These are phyloP conservation scores for Acromyrmex charruanus DNA, from an alignment of 1,140 invertebrate species.

Conservation along the genomic window DNA sequence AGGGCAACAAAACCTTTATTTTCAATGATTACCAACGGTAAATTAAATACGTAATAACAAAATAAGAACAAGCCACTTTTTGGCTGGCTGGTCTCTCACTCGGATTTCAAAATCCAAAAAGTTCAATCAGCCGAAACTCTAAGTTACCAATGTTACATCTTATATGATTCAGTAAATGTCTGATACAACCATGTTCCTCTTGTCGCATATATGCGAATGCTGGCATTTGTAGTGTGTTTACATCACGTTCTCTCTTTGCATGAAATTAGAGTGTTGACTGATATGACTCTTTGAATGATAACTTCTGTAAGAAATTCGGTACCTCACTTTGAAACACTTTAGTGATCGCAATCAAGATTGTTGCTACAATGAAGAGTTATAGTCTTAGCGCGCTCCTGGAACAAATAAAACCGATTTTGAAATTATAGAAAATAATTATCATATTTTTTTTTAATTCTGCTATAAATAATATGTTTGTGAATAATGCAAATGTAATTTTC, in stretches of 20 bases:
- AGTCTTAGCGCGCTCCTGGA: conserved; percentile 84
- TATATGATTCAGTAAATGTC: conserved; percentile 14
- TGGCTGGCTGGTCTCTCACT: conserved; percentile 71
- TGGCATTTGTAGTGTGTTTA: conserved; percentile 43
- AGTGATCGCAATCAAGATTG: conserved; percentile 81
- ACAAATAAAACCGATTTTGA: conserved; percentile 73
- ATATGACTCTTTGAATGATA: conserved; percentile 79
- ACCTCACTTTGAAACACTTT: conserved; percentile 77
- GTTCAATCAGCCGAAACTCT: conserved; percentile 78
- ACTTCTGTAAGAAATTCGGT: conserved; percentile 73
- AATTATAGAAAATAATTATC: conserved; percentile 37
- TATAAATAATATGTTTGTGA: conserved; percentile 18
- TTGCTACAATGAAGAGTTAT: conserved; percentile 80
- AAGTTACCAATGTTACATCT: conserved; percentile 66
- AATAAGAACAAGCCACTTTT: conserved; percentile 75
- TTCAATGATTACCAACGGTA: conserved; percentile 74
- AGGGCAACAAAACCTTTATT: conserved; percentile 77
- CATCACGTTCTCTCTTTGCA: conserved; percentile 11
- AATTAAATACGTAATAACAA: conserved; percentile 78
- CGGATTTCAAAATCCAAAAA: conserved; percentile 72
- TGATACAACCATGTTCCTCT: conserved; percentile 17
- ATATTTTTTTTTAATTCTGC: conserved; percentile 1
- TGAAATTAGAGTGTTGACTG: conserved; percentile 79
- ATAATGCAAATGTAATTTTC: conserved; percentile 19
- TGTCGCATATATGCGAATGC: conserved; percentile 33